Conservation (phyloP, 2,797 vertebrate species). For the Tenualosa thibaudeaui region DNA sequence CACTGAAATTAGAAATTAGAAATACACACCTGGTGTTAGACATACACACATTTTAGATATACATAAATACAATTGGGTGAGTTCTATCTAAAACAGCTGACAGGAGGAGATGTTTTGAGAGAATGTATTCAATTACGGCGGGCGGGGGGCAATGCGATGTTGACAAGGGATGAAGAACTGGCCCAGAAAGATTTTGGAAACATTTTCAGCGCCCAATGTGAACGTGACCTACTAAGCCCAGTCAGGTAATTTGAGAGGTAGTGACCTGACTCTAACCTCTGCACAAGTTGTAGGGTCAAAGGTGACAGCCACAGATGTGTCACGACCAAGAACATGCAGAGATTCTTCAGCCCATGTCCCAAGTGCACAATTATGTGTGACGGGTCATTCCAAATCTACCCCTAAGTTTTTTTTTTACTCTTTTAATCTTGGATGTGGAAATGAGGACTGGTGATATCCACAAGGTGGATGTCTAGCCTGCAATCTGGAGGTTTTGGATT, state of each 20-base stretch:
- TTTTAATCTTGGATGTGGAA: neutral
- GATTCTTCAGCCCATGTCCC: neutral
- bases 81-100: neutral
- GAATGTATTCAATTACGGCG: neutral
- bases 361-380: neutral
- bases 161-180: constrained; percentile 3
- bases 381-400: neutral
- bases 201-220: neutral
- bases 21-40: neutral
- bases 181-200: neutral
- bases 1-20: neutral
- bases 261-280: constrained; percentile 8
- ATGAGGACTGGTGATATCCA: neutral
- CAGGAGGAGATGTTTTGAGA: neutral
- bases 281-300: constrained; percentile 5
- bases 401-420: neutral
- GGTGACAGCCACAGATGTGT: constrained; percentile 15
- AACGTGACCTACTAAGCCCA: neutral
- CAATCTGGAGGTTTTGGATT: neutral
- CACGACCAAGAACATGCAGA: neutral
- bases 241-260: constrained; percentile 8
- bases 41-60: neutral
- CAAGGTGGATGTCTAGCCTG: neutral
- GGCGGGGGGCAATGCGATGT: neutral
- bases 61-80: neutral